phyloP scores from a whole-genome alignment of 2,888 invertebrate genomes.

The Sminthurinus aureus region DNA sequence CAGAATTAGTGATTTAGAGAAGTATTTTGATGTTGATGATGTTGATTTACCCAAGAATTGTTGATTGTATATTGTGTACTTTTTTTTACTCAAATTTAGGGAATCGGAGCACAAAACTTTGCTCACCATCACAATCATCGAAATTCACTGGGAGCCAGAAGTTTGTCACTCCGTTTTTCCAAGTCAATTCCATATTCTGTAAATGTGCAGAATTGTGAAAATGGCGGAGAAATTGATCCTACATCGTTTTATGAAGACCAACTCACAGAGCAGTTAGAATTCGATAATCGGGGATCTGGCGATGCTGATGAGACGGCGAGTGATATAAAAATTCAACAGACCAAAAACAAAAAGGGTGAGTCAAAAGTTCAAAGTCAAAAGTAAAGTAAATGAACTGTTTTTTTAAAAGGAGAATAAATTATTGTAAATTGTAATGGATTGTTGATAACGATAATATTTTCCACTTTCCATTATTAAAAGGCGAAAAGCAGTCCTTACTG shows the following conservation, averaged over 20 bases:
- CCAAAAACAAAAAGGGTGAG: not conserved
- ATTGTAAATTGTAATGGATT: not conserved
- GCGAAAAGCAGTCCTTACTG: not conserved
- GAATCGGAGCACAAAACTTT: not conserved
- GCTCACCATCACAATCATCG: no score
- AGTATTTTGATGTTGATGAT: no score
- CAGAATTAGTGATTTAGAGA: no score
- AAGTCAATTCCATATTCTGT: conserved; percentile 52
- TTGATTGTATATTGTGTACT: not conserved
- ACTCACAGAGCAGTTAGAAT: not conserved
- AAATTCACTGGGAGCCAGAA: conserved; percentile 41
- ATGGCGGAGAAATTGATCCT: not conserved
- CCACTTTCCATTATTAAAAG: not conserved
- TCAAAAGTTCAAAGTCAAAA: not conserved
- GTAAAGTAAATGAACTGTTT: not conserved
- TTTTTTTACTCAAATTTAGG: not conserved
- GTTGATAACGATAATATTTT: no score
- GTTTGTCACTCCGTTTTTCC: conserved; percentile 53
- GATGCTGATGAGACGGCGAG: not conserved
- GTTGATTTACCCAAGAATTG: no score
- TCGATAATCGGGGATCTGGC: not conserved
- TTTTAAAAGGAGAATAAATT: not conserved
- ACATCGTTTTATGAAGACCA: not conserved
- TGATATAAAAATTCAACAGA: not conserved
- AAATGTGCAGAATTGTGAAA: not conserved